Base-by-base conservation (phyloP, 1,140 invertebrate species). In the Periplaneta americana region DNA sequence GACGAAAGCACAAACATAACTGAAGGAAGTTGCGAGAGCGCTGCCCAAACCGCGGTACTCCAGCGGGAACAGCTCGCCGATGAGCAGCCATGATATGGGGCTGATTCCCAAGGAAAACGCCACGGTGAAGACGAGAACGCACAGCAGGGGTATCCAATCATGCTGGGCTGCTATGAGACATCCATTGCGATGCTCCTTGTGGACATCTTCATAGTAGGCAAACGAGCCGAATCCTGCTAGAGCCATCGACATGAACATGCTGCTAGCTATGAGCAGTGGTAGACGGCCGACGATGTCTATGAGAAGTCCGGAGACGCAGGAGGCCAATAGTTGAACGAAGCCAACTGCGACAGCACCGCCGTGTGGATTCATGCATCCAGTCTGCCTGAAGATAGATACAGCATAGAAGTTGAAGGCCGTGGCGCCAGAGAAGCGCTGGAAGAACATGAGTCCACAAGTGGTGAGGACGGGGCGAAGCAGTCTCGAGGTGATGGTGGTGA, bases 51-150 rank as follows among this genome's bases (percentile, higher is more conserved):
- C 95, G 83, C 96, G 91, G 84, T 96, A 95, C 87, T 96, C 94
- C 74, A 96, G 88, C 28, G 96, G 95, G 87, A 97, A 97, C 31
- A 97, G 90, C 89, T 97, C 96, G 75, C 95, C 96, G 86, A 96
- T 95, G 80, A 97, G 91, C 82, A 97, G 89, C 91, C 95, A 95
- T 32, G 96, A 96, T 86, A 97, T 96, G 66, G 96, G 96, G 86
- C 95, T 96, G 85, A 97, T 96, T 35, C 96, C 96, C 82, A 97
- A 89, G 1, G 95, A 94, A 87, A 97, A 96, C 31, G 95, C 95
- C 8, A 95, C 92, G 2, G 95, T 95, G 86, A 96, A 95, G 74
- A 95, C 92, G 75, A 96, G 88, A 15, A 95, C 95, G 87, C 95
- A 96, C n/a, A 94, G 89, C 48, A 96, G 86, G 15, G 95, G 94